Percentiles rank a stretch among this genome's conserved stretches.
phyloP scores from a whole-genome alignment of 2,797 vertebrate genomes.

The Peromyscus aztecus region DNA sequence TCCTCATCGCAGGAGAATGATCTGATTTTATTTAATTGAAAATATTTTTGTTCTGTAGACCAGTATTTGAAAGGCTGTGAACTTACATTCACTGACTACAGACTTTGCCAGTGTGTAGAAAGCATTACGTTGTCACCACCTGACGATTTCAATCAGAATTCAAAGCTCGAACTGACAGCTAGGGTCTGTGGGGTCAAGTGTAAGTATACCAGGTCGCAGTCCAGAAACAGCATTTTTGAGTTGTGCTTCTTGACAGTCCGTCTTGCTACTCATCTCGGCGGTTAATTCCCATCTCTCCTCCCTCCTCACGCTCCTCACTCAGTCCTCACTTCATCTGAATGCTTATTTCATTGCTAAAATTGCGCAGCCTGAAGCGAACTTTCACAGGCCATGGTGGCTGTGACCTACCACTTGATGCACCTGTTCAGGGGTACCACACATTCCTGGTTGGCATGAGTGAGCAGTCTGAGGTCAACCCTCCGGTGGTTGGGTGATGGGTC shows the following conservation, averaged over 20 bases:
- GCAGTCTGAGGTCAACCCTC: not conserved
- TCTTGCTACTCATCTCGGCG: conserved; percentile 35
- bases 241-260: conserved; percentile 10
- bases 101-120: not conserved
- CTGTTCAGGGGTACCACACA: not conserved
- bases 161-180: conserved; percentile 42
- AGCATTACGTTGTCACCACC: not conserved
- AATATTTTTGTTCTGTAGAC: conserved; percentile 54
- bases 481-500: not conserved
- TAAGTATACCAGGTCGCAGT: conserved; percentile 8
- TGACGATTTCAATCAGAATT: conserved; percentile 50
- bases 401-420: not conserved
- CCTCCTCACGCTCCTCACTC: not conserved
- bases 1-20: not conserved
- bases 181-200: not conserved
- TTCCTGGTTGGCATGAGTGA: not conserved
- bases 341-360: not conserved
- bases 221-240: not conserved
- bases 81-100: not conserved
- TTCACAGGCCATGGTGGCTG: not conserved
- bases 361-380: not conserved
- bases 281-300: conserved; percentile 15
- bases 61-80: conserved; percentile 11
- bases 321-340: not conserved
- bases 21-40: conserved; percentile 60